Base-by-base conservation (phyloP, 2,888 invertebrate species). In the Lithophane ornitopus region DNA sequence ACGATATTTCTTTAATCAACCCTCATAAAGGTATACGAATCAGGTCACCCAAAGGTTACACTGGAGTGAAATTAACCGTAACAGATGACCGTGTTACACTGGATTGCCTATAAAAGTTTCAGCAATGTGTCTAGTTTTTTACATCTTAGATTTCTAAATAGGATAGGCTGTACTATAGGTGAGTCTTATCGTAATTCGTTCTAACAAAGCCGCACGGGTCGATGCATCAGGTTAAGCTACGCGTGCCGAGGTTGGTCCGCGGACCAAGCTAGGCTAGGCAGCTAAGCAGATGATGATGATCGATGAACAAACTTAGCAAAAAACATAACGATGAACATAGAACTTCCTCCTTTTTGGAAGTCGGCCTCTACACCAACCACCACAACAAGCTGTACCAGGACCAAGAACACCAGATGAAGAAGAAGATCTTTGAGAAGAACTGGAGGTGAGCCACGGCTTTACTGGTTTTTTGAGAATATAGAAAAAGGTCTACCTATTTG, bases 381-480 rank as follows among this genome's bases (percentile, higher is more conserved):
- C 92, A 93, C 72, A 86, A 83, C 6, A 93, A 88, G 70, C 49
- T 82, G 0, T 93, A 93, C 49, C 76, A 76, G 12, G 84, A 83
- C 1, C 59, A 84, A 0, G 93, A 94, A 69, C 89, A 90, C 14
- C 81, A 89, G 49, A 82, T 81, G 70, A 89, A 93, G 70, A 91
- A 90, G 77, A 61, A 28, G 0, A 91, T 93, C 39, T 93, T 94
- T 59, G 85, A 90, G 46, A 52, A 90, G 3, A 94, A 92, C 70
- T 92, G 91, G 91, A 90, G 85, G 93, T 93, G 81, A 87, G 28
- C 0, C 26, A 19, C 8, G 46, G n/a, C 1, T 12, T n/a, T n/a
- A n/a, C n/a, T n/a, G n/a, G n/a, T n/a, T n/a, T n/a, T n/a, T n/a
- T n/a, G 54, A 54, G 11, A 52, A 52, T 52, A n/a, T 11, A 52